Evolutionary conservation across 2,113 vertebrate species (phyloP), one percentile per base, ranked within the genome.

Genomic region (Psophia crepitans): DNA sequence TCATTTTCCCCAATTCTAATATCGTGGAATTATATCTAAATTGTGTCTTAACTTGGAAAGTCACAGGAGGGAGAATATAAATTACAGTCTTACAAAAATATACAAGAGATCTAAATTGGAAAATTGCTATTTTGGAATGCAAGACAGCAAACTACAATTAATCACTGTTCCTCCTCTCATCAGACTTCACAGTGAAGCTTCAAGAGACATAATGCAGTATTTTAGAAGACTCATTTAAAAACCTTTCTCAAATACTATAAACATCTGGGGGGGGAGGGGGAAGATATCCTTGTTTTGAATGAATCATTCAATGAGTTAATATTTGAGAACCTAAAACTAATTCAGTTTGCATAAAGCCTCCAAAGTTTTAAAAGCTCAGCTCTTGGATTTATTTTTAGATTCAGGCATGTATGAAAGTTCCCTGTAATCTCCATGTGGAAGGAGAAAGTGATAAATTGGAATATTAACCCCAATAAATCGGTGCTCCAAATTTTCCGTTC

Each of bases 101-200:
- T 97, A 91, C 90, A 92, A 96, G 78, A 85, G 51, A 91, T 96
- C 95, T 96, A 97, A 98, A 98, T 97, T 97, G 97, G 97, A 97
- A 98, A 98, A 98, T 98, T 96, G 85, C 93, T 97, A 73, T 98
- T 98, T 98, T 98, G 87, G 86, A 95, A 96, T 97, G 91, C 89
- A 96, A 95, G 95, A 93, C 95, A 91, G 93, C 92, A 98, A 98
- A 87, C 87, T 85, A 93, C 96, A 97, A 97, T 98, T 98, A 98
- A 98, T 98, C 89, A 93, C 92, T 95, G 94, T 97, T 97, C 87
- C 97, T 96, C 83, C 2, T 43, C 83, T 95, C 74, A 87, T 97
- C 89, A 96, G 64, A 94, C 83, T 94, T 77, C 65, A 65, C 69
- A 91, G 91, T 94, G 84, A 97, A 96, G 73, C 95, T 94, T 94